Conservation (phyloP, 1,140 invertebrate genomes). For the Drosophila dunni region DNA sequence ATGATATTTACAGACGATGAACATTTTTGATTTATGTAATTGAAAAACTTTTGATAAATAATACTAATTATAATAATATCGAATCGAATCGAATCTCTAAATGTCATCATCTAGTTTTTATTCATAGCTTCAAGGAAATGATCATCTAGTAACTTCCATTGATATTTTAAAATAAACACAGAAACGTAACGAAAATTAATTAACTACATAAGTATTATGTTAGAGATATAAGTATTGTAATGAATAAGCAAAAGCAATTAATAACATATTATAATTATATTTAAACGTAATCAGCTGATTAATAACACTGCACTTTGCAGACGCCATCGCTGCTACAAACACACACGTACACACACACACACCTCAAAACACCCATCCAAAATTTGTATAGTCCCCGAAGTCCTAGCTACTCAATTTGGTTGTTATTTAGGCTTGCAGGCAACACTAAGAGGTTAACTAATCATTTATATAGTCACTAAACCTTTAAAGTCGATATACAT, state of each 20-base stretch:
- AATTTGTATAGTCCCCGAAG: constrained; percentile 25
- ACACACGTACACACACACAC: not conserved
- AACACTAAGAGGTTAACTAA: constrained; percentile 3
- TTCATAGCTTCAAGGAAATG: constrained; percentile 8
- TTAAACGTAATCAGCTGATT: constrained; percentile 21
- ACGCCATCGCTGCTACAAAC: constrained; percentile 16
- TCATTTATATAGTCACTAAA: not conserved
- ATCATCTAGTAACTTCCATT: constrained; percentile 17
- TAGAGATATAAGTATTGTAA: constrained; percentile 4
- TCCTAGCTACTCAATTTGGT: constrained; percentile 41
- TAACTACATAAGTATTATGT: constrained; percentile 14
- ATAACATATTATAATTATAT: constrained; percentile 7
- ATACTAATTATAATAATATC: not conserved
- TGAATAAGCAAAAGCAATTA: constrained; percentile 8
- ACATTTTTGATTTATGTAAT: constrained; percentile 1
- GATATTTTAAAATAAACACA: constrained; percentile 7
- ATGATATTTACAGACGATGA: constrained; percentile 16
- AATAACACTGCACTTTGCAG: constrained; percentile 24
- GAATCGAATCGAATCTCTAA: constrained; percentile 1
- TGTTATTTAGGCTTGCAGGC: constrained; percentile 34
- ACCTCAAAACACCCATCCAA: not conserved
- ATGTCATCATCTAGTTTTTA: constrained; percentile 16
- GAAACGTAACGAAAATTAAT: not conserved
- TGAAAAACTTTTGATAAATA: constrained; percentile 1
- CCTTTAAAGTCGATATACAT: not conserved